Evolutionary conservation across 2,888 invertebrate species (phyloP).

Genomic region (Rotaria sp.): DNA sequence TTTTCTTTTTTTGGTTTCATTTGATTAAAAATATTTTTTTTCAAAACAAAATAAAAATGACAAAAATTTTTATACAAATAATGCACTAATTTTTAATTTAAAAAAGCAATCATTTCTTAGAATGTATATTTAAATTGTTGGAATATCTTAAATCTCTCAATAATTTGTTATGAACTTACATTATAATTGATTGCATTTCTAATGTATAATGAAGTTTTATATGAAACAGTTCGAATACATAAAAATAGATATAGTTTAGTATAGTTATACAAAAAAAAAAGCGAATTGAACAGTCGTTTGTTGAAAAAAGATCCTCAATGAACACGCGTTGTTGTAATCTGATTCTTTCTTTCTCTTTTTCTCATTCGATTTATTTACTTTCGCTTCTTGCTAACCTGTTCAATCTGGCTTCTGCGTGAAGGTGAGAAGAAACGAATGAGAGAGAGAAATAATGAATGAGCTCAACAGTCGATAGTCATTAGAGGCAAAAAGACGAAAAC

Average conservation of each 20-base stretch:
- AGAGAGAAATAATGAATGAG: not conserved
- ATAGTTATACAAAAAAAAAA: not conserved
- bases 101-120: too few relatives aligned
- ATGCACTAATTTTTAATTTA: too few relatives aligned
- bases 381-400: not conserved
- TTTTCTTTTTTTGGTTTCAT: not conserved
- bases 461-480: not conserved
- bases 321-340: not conserved
- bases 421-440: not conserved
- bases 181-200: too few relatives aligned
- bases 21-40: too few relatives aligned
- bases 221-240: too few relatives aligned
- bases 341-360: not conserved
- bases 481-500: not conserved
- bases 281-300: not conserved
- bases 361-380: constrained; percentile 1
- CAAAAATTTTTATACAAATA: too few relatives aligned
- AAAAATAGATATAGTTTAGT: not conserved
- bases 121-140: too few relatives aligned
- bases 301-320: not conserved
- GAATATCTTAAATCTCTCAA: too few relatives aligned
- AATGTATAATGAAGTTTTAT: too few relatives aligned
- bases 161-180: too few relatives aligned
- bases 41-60: too few relatives aligned
- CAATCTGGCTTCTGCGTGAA: not conserved